Percentiles rank a stretch among this genome's conserved stretches.
phyloP scores from a whole-genome alignment of 2,888 invertebrate genomes.

The Callosobruchus maculatus region DNA sequence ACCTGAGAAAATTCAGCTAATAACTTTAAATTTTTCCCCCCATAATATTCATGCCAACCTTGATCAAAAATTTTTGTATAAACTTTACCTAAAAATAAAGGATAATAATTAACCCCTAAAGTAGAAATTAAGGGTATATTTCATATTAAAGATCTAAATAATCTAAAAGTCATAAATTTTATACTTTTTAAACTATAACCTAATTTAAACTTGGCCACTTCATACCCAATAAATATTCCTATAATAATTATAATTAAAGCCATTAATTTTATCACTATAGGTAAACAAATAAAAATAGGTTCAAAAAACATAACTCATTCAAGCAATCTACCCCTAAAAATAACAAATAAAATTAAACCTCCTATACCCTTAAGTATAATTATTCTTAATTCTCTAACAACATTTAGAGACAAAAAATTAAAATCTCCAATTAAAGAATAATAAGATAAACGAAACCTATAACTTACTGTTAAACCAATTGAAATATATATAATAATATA shows the following conservation, averaged over 20 bases:
- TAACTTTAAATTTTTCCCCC: conserved; percentile 29
- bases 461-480: conserved; percentile 54
- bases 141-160: conserved; percentile 51
- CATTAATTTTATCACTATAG: conserved; percentile 53
- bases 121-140: conserved; percentile 51
- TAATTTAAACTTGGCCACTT: conserved; percentile 49
- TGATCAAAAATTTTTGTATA: conserved; percentile 46
- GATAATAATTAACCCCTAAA: conserved; percentile 47
- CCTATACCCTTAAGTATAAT: conserved; percentile 47
- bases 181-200: conserved; percentile 47
- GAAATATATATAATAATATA: conserved; percentile 57
- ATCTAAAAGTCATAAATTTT: conserved; percentile 29
- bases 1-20: conserved; percentile 43
- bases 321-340: conserved; percentile 55
- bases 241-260: conserved; percentile 52
- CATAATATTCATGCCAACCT: conserved; percentile 33
- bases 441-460: conserved; percentile 46
- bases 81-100: conserved; percentile 48
- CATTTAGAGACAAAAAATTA: conserved; percentile 52
- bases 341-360: conserved; percentile 51
- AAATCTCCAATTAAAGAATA: conserved; percentile 53
- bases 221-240: conserved; percentile 48
- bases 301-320: conserved; percentile 56
- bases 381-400: conserved; percentile 53
- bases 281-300: conserved; percentile 55